Evolutionary conservation across 2,113 vertebrate species (phyloP).

Genomic region (Numenius arquata): DNA sequence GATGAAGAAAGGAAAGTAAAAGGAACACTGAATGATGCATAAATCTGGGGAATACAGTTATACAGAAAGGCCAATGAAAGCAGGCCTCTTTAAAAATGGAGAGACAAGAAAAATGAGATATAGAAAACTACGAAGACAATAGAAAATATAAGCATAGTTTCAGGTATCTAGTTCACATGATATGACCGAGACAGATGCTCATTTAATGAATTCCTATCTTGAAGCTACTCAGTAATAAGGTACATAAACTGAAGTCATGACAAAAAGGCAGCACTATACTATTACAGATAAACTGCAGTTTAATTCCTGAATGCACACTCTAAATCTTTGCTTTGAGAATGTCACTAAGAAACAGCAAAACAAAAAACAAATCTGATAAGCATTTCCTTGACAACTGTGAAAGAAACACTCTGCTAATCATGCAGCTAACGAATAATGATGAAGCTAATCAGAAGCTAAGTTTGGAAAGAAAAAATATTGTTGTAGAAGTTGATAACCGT

Average conservation of each 20-base stretch:
- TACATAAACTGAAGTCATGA: background rate
- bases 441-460: background rate
- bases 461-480: background rate
- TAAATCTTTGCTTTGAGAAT: background rate
- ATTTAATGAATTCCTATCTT: background rate
- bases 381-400: background rate
- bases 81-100: background rate
- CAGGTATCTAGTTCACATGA: background rate
- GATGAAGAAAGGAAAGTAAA: background rate
- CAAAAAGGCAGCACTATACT: background rate
- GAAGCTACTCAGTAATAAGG: background rate
- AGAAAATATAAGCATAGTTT: background rate
- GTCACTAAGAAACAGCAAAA: background rate
- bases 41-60: background rate
- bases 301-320: background rate
- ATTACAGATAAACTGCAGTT: background rate
- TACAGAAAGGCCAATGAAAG: background rate
- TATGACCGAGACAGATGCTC: background rate
- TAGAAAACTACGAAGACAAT: background rate
- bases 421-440: background rate
- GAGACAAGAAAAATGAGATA: background rate
- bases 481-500: background rate
- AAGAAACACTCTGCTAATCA: background rate
- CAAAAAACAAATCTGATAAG: background rate
- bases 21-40: conserved; percentile 12